Percentiles rank a stretch among this genome's conserved stretches.
Evolutionary conservation across 1,140 invertebrate species (phyloP).

Genomic region (Drosophila serrata): DNA sequence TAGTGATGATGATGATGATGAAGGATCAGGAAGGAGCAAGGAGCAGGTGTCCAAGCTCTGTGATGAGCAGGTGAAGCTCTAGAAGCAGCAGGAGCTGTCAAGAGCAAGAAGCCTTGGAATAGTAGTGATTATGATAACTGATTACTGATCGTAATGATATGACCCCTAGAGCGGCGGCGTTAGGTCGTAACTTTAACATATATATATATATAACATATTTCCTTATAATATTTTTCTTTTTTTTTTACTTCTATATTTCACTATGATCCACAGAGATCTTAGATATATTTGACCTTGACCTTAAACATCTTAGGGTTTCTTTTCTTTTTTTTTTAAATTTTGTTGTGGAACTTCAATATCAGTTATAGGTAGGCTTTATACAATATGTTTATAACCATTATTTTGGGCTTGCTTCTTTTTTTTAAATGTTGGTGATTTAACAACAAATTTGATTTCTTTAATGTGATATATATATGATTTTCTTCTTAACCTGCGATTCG

Average conservation of each 20-base stretch:
- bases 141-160: background rate
- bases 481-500: constrained; percentile 50
- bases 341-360: constrained; percentile 68
- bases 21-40: background rate
- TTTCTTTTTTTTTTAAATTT: constrained; percentile 9
- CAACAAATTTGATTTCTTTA: constrained; percentile 76
- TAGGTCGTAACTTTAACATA: constrained; percentile 8
- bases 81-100: background rate
- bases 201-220: background rate
- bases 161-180: constrained; percentile 29
- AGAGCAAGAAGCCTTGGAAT: background rate
- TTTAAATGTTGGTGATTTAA: constrained; percentile 66
- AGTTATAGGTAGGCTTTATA: constrained; percentile 50
- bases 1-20: constrained; percentile 5
- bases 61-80: too few relatives aligned
- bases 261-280: background rate
- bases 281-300: constrained; percentile 48
- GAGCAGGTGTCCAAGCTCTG: too few relatives aligned
- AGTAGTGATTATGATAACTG: constrained; percentile 1
- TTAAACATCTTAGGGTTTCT: constrained; percentile 37
- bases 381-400: constrained; percentile 16
- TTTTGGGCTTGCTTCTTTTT: constrained; percentile 31
- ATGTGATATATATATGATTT: constrained; percentile 79
- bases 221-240: constrained; percentile 1
- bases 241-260: background rate